Conservation (phyloP, 2,113 vertebrate species). For the Thamnophis sirtalis region DNA sequence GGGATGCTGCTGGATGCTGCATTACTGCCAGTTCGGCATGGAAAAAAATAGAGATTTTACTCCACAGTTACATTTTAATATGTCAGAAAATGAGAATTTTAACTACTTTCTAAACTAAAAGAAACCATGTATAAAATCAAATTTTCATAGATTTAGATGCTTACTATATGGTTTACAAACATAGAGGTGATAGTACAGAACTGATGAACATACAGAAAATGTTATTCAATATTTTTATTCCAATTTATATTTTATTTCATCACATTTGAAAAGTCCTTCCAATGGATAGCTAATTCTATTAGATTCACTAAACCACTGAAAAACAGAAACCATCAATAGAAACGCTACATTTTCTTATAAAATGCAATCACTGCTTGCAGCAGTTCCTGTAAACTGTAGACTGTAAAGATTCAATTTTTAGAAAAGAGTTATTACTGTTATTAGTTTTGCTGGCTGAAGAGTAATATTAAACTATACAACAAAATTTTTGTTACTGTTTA, state of each 20-base stretch:
- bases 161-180: neutral
- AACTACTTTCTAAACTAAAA: neutral
- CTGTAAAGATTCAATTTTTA: neutral
- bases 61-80: neutral
- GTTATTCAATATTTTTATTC: neutral
- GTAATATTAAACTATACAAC: neutral
- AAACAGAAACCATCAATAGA: slow-evolving; percentile 4
- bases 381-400: neutral
- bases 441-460: neutral
- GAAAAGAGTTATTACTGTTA: neutral
- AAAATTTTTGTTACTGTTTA: neutral
- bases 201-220: neutral
- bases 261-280: neutral
- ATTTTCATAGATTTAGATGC: neutral
- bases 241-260: neutral
- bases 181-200: neutral
- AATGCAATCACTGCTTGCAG: neutral
- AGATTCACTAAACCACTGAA: neutral
- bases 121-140: neutral
- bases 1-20: too few relatives aligned
- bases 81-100: neutral
- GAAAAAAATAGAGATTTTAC: too few relatives aligned
- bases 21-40: too few relatives aligned
- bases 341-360: neutral
- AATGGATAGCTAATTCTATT: neutral